phyloP scores from a whole-genome alignment of 2,888 invertebrate species.

The Byasa hedistus region DNA sequence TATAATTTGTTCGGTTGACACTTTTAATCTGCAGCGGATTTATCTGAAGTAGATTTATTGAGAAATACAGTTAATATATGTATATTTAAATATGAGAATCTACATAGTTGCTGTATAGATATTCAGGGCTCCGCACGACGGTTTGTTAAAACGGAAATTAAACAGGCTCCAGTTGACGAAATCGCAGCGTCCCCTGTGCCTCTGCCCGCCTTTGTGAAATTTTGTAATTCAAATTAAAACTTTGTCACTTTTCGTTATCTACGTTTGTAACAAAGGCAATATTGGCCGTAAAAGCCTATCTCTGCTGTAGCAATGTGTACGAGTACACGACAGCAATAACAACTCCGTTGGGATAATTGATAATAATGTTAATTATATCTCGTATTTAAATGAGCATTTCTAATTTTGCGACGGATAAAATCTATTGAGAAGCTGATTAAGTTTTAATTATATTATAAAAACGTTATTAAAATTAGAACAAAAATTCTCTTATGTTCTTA shows the following conservation, averaged over 20 bases:
- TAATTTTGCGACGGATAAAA: not conserved
- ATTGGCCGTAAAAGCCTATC: slow-evolving; percentile 19
- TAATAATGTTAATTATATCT: not conserved
- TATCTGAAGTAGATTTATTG: too few species aligned
- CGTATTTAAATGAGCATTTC: not conserved
- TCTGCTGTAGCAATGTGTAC: slow-evolving; percentile 2
- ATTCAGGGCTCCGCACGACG: not conserved
- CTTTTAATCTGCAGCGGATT: too few species aligned
- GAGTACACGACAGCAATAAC: slow-evolving; percentile 4
- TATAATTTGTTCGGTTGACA: too few species aligned
- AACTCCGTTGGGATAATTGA: not conserved
- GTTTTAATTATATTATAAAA: too few species aligned
- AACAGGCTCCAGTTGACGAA: slow-evolving; percentile 20
- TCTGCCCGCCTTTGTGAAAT: slow-evolving; percentile 23
- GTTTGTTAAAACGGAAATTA: slow-evolving; percentile 23
- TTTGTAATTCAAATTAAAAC: slow-evolving; percentile 28
- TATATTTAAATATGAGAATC: too few species aligned
- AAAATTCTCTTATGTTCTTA: too few species aligned
- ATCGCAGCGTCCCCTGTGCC: slow-evolving; percentile 16
- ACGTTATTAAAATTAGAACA: too few species aligned
- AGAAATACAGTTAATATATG: too few species aligned
- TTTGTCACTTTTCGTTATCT: slow-evolving; percentile 28
- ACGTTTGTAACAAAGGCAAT: slow-evolving; percentile 21
- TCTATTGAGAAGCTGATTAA: not conserved
- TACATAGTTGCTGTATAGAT: not conserved